Evolutionary conservation across 2,888 invertebrate species (phyloP).

Genomic region (Meiosimyza platycephala): DNA sequence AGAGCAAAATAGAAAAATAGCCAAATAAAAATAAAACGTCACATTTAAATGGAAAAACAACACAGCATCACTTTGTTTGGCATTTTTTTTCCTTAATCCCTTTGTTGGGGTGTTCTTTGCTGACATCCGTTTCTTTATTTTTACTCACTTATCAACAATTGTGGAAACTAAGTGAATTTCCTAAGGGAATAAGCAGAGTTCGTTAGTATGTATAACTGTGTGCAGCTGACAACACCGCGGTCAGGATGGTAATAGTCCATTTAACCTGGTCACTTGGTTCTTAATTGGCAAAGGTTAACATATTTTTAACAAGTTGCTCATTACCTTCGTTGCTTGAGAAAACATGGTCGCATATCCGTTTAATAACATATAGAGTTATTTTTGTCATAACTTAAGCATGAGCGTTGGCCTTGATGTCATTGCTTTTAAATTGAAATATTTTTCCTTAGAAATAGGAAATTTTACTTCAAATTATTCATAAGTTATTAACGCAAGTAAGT

Average conservation of each 20-base stretch:
- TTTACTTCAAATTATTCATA: no score
- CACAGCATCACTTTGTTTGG: neutral
- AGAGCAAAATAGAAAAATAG: neutral
- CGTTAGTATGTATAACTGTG: neutral
- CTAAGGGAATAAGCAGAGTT: conserved; percentile 12
- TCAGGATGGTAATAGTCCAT: neutral
- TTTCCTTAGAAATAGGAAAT: no score
- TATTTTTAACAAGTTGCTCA: conserved; percentile 23
- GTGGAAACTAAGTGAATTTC: neutral
- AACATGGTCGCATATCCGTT: no score
- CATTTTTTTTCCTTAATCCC: neutral
- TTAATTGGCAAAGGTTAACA: conserved; percentile 27
- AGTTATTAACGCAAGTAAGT: no score
- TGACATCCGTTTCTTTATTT: neutral
- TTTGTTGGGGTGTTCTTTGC: neutral
- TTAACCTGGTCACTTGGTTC: conserved; percentile 6
- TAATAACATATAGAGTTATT: no score
- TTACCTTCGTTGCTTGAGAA: neutral
- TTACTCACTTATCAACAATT: conserved; percentile 4
- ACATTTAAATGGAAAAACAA: neutral
- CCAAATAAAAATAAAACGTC: neutral
- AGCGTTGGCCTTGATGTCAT: neutral
- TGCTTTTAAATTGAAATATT: no score
- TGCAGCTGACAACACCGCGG: neutral
- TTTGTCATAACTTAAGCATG: neutral